These are phyloP conservation scores for Meloidogyne exigua DNA, from an alignment of 1,140 invertebrate genomes.

Conservation along the genomic window DNA sequence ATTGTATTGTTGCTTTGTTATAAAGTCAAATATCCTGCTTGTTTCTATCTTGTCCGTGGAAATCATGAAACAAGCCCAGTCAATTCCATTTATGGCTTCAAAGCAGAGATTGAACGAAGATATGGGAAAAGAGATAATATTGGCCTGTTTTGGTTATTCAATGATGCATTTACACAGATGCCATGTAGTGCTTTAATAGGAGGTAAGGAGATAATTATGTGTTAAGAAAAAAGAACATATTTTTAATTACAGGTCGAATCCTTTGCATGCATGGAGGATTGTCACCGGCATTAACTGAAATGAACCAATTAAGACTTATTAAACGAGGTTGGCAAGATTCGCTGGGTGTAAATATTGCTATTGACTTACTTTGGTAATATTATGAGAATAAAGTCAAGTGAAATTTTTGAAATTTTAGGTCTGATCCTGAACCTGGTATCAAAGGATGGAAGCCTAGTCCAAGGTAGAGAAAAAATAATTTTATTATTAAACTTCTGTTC, in stretches of 20 bases:
- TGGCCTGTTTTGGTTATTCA: not conserved
- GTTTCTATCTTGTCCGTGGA: slow-evolving; percentile 69
- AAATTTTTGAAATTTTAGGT: slow-evolving; percentile 61
- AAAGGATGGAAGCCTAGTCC: slow-evolving; percentile 57
- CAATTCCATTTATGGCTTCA: not conserved
- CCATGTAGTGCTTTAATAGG: not conserved
- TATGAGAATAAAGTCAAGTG: slow-evolving; percentile 65
- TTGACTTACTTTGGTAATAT: slow-evolving; percentile 25
- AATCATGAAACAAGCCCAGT: slow-evolving; percentile 68
- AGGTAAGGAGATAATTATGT: not conserved
- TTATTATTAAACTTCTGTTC: not conserved
- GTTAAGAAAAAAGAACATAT: not conserved
- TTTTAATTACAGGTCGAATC: slow-evolving; percentile 78
- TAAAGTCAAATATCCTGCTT: slow-evolving; percentile 69
- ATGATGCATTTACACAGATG: not conserved
- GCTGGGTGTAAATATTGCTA: slow-evolving; percentile 59
- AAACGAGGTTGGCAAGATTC: slow-evolving; percentile 56
- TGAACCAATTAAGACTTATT: slow-evolving; percentile 62
- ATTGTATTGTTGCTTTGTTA: slow-evolving; percentile 79
- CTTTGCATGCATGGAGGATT: slow-evolving; percentile 82
- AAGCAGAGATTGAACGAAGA: not conserved
- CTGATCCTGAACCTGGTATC: slow-evolving; percentile 57
- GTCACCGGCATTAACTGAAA: slow-evolving; percentile 74
- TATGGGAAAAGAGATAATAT: not conserved
- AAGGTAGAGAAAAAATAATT: not conserved